Evolutionary conservation across 2,888 invertebrate species (phyloP), one percentile per base, ranked within the genome.

Genomic region (Brenthis hecate): DNA sequence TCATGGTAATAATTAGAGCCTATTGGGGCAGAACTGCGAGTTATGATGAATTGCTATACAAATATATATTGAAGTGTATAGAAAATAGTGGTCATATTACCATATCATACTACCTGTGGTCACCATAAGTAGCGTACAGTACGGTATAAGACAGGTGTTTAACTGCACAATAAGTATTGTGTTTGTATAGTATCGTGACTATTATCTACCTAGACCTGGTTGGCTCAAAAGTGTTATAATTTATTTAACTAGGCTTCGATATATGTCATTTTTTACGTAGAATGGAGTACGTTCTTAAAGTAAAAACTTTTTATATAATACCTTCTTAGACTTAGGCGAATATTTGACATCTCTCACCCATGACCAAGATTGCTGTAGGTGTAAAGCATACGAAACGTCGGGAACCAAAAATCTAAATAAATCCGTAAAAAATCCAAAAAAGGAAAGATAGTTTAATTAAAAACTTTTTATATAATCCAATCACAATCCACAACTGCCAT

Each of bases 1-100:
- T 73, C 75, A 75, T 76, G 74, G 76, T 75, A 74, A 75, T 74
- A 74, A 74, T 78, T 76, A 73, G 73, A 71, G 61, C 43, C 76
- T 74, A 78, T 76, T 78, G 76, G 78, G 77, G 76, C 77, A 74
- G 67, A 70, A 65, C 69, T 57, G 47, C 60, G 66, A 66, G 60
- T 64, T 62, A 32, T 50, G 55, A 50, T 16, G 36, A 43, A 64
- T n/a, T 53, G 63, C 19, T 23, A n/a, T 19, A 56, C 28, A 8
- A 72, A 55, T 67, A n/a, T 70, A 56, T 56, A 16, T 54, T 23
- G 53, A 53, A 62, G 65, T 8, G 0, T 48, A 19, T 13, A 47
- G 43, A 3, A 54, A 13, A 73, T 72, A 75, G 57, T 51, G 63
- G 8, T 28, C 55, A 64, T 54, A 71, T 55, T 74, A 23, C 57